phyloP scores from a whole-genome alignment of 2,797 vertebrate genomes.

The Bothrops alternatus region DNA sequence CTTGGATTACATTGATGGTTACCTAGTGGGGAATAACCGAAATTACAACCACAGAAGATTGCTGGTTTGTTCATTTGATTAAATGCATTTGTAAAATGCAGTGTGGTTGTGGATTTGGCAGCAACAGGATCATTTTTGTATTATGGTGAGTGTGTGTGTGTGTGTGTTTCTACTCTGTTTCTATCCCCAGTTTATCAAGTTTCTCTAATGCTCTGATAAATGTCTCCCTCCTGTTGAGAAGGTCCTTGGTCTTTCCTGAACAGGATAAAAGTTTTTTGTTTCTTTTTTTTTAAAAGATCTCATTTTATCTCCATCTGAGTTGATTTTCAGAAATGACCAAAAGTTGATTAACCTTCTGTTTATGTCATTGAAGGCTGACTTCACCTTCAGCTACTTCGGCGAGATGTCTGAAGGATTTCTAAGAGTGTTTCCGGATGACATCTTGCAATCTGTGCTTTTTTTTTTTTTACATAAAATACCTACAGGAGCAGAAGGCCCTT shows the following conservation, averaged over 20 bases:
- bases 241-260: not conserved
- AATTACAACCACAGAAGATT: not conserved
- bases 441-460: slow-evolving; percentile 50
- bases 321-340: not conserved
- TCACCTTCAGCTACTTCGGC: not conserved
- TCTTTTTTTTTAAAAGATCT: not conserved
- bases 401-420: not conserved
- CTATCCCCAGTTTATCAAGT: not conserved
- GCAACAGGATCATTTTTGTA: not conserved
- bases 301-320: not conserved
- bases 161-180: not conserved
- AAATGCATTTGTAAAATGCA: not conserved
- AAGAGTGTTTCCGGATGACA: slow-evolving; percentile 22
- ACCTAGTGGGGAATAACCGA: not conserved
- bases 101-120: not conserved
- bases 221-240: not conserved
- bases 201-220: not conserved
- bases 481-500: slow-evolving; percentile 63
- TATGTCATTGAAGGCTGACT: not conserved
- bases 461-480: slow-evolving; percentile 64
- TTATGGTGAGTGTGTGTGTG: not conserved
- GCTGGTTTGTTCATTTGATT: not conserved
- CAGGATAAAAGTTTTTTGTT: not conserved
- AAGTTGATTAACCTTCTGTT: not conserved
- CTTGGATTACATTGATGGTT: not conserved